Evolutionary conservation across 2,888 invertebrate species (phyloP).

Genomic region (Meiosimyza decipiens): DNA sequence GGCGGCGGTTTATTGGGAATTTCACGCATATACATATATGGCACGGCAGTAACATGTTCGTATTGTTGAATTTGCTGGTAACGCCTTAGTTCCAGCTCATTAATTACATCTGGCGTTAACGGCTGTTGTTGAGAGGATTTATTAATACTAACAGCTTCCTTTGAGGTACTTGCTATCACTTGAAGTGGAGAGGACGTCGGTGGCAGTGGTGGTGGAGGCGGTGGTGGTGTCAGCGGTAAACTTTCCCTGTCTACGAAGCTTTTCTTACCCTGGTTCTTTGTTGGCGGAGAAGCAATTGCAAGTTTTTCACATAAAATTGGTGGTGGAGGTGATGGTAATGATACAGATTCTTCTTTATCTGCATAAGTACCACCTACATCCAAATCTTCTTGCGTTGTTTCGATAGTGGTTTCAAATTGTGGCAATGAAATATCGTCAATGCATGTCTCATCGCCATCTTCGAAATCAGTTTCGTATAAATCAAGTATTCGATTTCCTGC

Average conservation of each 20-base stretch:
- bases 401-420: conserved; percentile 53
- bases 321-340: conserved; percentile 45
- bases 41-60: conserved; percentile 65
- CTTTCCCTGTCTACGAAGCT: conserved; percentile 27
- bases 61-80: conserved; percentile 73
- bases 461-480: conserved; percentile 50
- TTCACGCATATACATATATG: conserved; percentile 71
- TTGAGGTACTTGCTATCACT: conserved; percentile 23
- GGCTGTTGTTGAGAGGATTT: conserved; percentile 32
- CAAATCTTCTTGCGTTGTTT: conserved; percentile 40
- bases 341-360: conserved; percentile 43
- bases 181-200: conserved; percentile 8
- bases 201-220: conserved; percentile 39
- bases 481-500: conserved; percentile 38
- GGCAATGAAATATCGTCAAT: conserved; percentile 58
- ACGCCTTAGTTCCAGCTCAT: conserved; percentile 73
- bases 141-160: conserved; percentile 10
- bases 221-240: conserved; percentile 40
- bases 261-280: conserved; percentile 5
- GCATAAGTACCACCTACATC: conserved; percentile 26
- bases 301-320: background rate
- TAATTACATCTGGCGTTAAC: conserved; percentile 63
- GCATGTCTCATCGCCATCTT: conserved; percentile 49
- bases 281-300: background rate
- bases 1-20: conserved; percentile 82